A percentile compares a stretch with the other conserved stretches of the same genome.
These are phyloP conservation scores for Listronotus bonariensis DNA, from an alignment of 1,140 invertebrate species.

Conservation along the genomic window DNA sequence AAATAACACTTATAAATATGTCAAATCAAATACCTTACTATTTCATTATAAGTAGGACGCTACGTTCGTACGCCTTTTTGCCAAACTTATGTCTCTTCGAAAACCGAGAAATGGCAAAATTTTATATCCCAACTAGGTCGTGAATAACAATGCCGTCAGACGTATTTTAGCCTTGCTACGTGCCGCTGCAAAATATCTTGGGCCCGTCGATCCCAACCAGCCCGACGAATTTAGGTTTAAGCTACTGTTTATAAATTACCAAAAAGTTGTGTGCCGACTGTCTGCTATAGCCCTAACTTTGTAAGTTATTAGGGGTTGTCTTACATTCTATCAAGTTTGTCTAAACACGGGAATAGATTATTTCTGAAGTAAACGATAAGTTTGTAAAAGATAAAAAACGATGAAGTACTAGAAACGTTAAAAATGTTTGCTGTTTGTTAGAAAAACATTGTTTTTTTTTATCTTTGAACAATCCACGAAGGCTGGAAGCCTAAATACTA, in stretches of 20 bases:
- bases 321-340: no score
- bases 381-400: no score
- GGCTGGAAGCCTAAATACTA: no score
- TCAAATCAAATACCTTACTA: conserved; percentile 6
- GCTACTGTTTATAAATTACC: conserved; percentile 12
- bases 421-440: no score
- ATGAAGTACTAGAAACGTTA: no score
- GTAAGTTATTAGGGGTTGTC: neutral
- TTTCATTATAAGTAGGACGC: conserved; percentile 4
- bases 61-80: conserved; percentile 2
- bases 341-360: no score
- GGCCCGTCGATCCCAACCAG: neutral
- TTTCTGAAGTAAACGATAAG: no score
- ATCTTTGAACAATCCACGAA: no score
- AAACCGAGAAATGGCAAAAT: conserved; percentile 6
- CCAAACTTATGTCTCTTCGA: conserved; percentile 15
- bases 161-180: conserved; percentile 22
- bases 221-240: neutral
- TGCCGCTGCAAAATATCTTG: conserved; percentile 33
- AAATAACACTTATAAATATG: conserved; percentile 3
- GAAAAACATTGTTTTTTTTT: no score
- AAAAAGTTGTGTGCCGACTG: conserved; percentile 3
- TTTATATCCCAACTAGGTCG: conserved; percentile 29
- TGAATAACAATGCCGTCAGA: conserved; percentile 36
- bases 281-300: neutral